phyloP scores from a whole-genome alignment of 2,797 vertebrate species.

The Chelonia mydas region DNA sequence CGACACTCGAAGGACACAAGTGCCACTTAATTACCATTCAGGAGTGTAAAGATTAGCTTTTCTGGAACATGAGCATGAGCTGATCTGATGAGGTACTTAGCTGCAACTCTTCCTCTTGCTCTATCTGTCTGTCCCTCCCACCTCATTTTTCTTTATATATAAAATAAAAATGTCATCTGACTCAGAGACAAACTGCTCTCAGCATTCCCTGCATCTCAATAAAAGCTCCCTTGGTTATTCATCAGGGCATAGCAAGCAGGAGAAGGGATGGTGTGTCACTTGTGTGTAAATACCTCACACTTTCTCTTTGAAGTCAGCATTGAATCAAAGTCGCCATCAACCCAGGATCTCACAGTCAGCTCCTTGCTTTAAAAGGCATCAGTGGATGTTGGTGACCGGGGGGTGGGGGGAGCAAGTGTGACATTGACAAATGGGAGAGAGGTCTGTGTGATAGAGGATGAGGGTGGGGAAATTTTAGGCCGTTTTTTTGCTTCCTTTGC shows the following conservation, averaged over 20 bases:
- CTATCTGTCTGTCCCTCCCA: constrained; percentile 41
- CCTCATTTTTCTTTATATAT: constrained; percentile 57
- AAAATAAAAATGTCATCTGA: constrained; percentile 63
- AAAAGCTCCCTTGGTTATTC: constrained; percentile 61
- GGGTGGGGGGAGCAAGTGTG: neutral
- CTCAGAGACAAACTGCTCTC: constrained; percentile 53
- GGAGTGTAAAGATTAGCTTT: constrained; percentile 9
- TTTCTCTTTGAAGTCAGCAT: constrained; percentile 51
- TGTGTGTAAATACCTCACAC: neutral
- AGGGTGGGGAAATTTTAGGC: neutral
- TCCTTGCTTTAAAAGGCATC: constrained; percentile 20
- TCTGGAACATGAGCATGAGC: constrained; percentile 31
- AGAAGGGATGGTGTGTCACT: constrained; percentile 18
- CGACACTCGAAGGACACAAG: constrained; percentile 5
- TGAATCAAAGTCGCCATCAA: constrained; percentile 32
- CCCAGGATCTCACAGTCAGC: neutral
- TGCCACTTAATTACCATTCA: constrained; percentile 20
- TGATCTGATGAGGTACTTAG: constrained; percentile 32
- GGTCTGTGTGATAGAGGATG: neutral
- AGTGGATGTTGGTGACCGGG: neutral
- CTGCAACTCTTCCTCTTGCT: constrained; percentile 39
- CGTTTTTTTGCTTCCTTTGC: constrained; percentile 15
- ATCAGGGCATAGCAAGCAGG: constrained; percentile 2
- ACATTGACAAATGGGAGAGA: constrained; percentile 19
- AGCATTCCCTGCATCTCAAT: constrained; percentile 19